phyloP scores from a whole-genome alignment of 2,113 vertebrate genomes.

The Sapayoa aenigma region DNA sequence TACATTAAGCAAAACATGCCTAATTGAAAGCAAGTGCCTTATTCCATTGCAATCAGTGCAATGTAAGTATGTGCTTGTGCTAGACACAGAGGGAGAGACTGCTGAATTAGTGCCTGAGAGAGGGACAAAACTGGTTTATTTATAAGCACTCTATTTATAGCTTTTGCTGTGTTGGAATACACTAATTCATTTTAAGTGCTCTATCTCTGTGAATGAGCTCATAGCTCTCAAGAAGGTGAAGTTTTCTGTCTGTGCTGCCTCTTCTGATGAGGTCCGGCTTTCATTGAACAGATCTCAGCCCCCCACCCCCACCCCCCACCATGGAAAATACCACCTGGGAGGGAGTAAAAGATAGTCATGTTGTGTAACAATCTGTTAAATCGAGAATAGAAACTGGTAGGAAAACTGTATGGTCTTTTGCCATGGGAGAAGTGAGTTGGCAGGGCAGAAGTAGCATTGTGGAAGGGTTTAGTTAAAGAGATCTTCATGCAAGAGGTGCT shows the following conservation, averaged over 20 bases:
- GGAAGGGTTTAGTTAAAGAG: background rate
- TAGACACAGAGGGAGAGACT: background rate
- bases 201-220: conserved; percentile 40
- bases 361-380: background rate
- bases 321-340: background rate
- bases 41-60: background rate
- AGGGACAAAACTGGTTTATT: conserved; percentile 63
- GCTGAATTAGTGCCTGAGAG: conserved; percentile 30
- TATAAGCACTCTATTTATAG: conserved; percentile 61
- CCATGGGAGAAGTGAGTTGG: background rate
- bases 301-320: rapidly evolving
- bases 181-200: conserved; percentile 66
- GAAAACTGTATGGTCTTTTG: background rate
- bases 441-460: rapidly evolving
- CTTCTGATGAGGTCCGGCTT: background rate
- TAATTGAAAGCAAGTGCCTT: background rate
- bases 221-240: conserved; percentile 18
- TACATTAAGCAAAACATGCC: conserved; percentile 10
- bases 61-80: background rate
- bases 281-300: background rate
- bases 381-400: background rate
- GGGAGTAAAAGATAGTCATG: background rate
- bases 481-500: background rate
- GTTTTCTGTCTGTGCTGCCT: background rate
- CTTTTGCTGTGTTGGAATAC: conserved; percentile 62